phyloP scores from a whole-genome alignment of 2,797 vertebrate species.

The Austrolebias charrua region DNA sequence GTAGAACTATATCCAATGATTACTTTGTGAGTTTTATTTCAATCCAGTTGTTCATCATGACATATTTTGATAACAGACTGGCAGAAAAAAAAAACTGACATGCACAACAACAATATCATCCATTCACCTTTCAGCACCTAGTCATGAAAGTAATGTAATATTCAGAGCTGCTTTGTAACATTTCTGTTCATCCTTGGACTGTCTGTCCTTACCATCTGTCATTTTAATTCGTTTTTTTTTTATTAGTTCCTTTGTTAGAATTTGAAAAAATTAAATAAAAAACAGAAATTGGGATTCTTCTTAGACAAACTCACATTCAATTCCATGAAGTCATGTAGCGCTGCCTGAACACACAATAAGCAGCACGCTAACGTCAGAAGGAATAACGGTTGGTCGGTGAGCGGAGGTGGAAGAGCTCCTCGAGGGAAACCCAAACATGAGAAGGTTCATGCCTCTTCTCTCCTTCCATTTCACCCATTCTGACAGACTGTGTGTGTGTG shows the following conservation, averaged over 20 bases:
- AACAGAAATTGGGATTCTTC: conserved; percentile 25
- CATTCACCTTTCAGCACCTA: too few relatives aligned
- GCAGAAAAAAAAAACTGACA: too few relatives aligned
- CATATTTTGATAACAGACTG: too few relatives aligned
- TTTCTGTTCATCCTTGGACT: too few relatives aligned
- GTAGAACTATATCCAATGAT: too few relatives aligned
- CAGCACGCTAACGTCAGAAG: conserved; percentile 12
- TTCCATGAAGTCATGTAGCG: neutral
- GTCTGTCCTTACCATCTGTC: neutral
- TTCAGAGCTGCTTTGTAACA: too few relatives aligned
- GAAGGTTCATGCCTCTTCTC: conserved; percentile 50
- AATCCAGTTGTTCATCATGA: too few relatives aligned
- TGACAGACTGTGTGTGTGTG: neutral
- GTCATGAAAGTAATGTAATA: too few relatives aligned
- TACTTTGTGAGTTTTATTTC: too few relatives aligned
- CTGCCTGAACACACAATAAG: neutral
- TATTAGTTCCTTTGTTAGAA: neutral
- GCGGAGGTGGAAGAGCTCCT: conserved; percentile 52
- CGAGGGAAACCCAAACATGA: conserved; percentile 46
- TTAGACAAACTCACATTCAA: conserved; percentile 13
- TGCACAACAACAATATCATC: too few relatives aligned
- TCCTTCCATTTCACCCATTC: conserved; percentile 39
- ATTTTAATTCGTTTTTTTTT: neutral
- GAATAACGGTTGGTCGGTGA: conserved; percentile 43
- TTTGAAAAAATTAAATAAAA: conserved; percentile 5